Evolutionary conservation across 2,888 invertebrate species (phyloP), one percentile per base, ranked within the genome.

Genomic region (Melinaea marsaeus): DNA sequence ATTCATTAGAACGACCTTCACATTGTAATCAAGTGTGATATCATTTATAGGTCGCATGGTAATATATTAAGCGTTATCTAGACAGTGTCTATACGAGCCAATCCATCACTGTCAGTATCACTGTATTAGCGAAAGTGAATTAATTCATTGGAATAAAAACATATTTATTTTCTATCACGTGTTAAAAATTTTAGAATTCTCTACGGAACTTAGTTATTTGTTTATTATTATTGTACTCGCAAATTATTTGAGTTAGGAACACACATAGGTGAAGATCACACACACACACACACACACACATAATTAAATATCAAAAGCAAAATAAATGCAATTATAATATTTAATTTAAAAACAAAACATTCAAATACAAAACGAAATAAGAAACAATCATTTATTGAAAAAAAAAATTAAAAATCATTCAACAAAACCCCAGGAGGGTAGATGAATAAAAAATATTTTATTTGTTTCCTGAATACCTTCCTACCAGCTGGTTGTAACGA

Each of bases 11-110:
- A 33, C 68, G 78, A 76, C 80, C 75, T 79, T 79, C 69, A 73
- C 71, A 69, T 63, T 45, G 69, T 74, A 75, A 77, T 78, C 74
- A 73, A 75, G 72, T 74, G 68, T 74, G 74, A 77, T 83, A 81
- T 83, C 79, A 85, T 84, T 81, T 74, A 75, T 72, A 72, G 72
- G 77, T 77, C 75, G 51, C 11, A 22, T 48, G 71, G 78, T 81
- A 79, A 89, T 90, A 88, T 84, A 87, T 89, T 87, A 87, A 35
- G 71, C 79, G 78, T 88, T 90, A 90, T 90, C 90, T 86, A 78
- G 86, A 86, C 88, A 81, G 75, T 80, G 84, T 83, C 79, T 84
- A 82, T 84, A 82, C 80, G 74, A 72, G 70, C 75, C 81, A 78
- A 87, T 89, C 80, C 81, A 86, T 90, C 90, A 88, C 82, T 86